Evolutionary conservation across 2,113 vertebrate species (phyloP).

Genomic region (Progne subis): DNA sequence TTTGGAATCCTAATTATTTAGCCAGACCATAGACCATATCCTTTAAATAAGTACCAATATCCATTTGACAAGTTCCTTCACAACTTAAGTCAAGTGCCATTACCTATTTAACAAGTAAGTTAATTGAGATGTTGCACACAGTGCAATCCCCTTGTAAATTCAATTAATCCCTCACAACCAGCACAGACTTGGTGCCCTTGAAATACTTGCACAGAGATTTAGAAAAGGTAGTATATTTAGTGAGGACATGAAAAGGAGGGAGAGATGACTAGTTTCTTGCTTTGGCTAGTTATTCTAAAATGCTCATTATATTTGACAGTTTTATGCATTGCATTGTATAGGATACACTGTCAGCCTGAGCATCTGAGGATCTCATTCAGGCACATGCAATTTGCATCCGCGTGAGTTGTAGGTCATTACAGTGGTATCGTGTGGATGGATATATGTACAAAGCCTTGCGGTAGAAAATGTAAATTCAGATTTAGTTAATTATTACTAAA

Average conservation of each 20-base stretch:
- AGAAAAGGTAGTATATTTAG: not conserved
- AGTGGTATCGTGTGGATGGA: not conserved
- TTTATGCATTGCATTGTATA: not conserved
- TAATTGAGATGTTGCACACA: conserved; percentile 13
- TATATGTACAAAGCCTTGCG: not conserved
- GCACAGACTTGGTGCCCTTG: not conserved
- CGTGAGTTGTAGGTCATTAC: not conserved
- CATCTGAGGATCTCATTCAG: not conserved
- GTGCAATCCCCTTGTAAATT: conserved; percentile 3
- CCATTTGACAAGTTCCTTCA: conserved; percentile 23
- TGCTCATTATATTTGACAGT: not conserved
- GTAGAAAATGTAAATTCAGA: not conserved
- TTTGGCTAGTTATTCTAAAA: not conserved
- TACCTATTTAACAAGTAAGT: conserved; percentile 34
- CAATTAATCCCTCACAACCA: conserved; percentile 34
- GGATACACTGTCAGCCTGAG: not conserved
- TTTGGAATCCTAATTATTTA: not conserved
- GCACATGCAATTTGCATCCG: not conserved
- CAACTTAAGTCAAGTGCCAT: conserved; percentile 8
- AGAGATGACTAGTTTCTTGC: not conserved
- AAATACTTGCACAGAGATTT: not conserved
- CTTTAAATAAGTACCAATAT: conserved; percentile 19
- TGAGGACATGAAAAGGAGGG: not conserved
- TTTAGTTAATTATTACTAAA: not conserved
- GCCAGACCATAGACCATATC: not conserved